phyloP scores from a whole-genome alignment of 1,140 invertebrate species.

The Phymastichus coffea region DNA sequence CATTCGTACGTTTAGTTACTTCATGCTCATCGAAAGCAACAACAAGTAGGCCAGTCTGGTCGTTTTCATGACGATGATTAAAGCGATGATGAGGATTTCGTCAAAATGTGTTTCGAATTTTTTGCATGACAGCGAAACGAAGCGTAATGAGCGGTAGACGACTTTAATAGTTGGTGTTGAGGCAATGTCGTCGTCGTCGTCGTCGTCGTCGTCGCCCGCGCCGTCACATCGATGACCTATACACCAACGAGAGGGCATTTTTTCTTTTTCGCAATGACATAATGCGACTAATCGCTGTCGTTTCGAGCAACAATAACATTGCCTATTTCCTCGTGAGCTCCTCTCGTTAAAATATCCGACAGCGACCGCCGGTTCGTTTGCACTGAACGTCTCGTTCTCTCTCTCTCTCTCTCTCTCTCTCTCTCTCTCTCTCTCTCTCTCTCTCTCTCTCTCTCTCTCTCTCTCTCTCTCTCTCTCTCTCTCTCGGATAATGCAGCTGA shows the following conservation, averaged over 20 bases:
- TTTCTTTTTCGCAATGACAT: neutral
- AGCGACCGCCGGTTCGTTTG: neutral
- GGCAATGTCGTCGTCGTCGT: too few species aligned
- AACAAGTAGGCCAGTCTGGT: neutral
- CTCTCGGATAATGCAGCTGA: too few species aligned
- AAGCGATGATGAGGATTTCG: neutral
- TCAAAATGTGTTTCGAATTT: too few species aligned
- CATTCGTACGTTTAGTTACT: conserved; percentile 11
- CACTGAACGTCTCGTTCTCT: too few species aligned
- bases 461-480: too few species aligned
- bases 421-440: neutral
- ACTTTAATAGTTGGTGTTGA: too few species aligned
- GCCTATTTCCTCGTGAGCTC: neutral
- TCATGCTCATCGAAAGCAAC: conserved; percentile 26
- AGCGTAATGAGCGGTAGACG: too few species aligned
- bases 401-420: neutral
- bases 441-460: neutral
- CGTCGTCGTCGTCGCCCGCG: too few species aligned
- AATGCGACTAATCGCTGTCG: neutral
- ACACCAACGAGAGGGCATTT: too few species aligned
- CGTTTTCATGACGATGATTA: too few species aligned
- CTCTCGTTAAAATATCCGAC: neutral
- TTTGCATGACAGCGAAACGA: too few species aligned
- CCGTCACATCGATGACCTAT: too few species aligned
- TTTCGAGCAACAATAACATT: neutral